Base-by-base conservation (phyloP, 2,888 invertebrate genomes). In the Sinotaia quadrata region DNA sequence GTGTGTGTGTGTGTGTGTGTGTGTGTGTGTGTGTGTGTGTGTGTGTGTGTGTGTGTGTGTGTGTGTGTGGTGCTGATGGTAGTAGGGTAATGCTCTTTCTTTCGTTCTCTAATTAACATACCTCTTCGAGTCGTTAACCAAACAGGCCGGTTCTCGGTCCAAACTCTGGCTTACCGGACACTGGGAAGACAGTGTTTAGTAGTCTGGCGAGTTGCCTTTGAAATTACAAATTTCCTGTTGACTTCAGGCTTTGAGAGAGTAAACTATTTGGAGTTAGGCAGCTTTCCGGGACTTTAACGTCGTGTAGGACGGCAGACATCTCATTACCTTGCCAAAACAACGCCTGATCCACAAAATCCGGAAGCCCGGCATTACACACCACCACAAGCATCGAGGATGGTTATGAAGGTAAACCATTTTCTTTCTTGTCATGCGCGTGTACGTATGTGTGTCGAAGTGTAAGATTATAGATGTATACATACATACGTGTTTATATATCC, bases 271-370 rank as follows among this genome's bases (percentile, higher is more conserved):
- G 63, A 41, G 37, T 37, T 41, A 41, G 63, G 41, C 29, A 31
- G 51, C 54, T 52, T 63, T 34, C 12, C 52, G 29, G 52, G 29
- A 27, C 21, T 37, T n/a, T 37, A 37, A n/a, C 37, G 34, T 51
- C 54, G 34, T 63, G 51, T 52, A 54, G 63, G 54, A 54, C 52
- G 36, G 5, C 27, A 7, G 10, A 10, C 34, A 29, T n/a, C 54
- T 54, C 63, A 63, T 63, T 63, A 63, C 63, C 34, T 36, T 34
- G 63, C 33, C 63, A 63, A 63, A 63, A 63, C 52, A 51, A 33
- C 21, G 34, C 54, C 36, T 21, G 41, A 54, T 29, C 63, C 37
- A 18, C 10, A 29, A 10, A 29, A 54, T 24, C 31, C 15, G 10
- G 18, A 15, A 41, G 10, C 10, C 41, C 15, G 41, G 8, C 41